These are phyloP conservation scores for Falco rusticolus DNA, from an alignment of 2,797 vertebrate species.

Conservation along the genomic window DNA sequence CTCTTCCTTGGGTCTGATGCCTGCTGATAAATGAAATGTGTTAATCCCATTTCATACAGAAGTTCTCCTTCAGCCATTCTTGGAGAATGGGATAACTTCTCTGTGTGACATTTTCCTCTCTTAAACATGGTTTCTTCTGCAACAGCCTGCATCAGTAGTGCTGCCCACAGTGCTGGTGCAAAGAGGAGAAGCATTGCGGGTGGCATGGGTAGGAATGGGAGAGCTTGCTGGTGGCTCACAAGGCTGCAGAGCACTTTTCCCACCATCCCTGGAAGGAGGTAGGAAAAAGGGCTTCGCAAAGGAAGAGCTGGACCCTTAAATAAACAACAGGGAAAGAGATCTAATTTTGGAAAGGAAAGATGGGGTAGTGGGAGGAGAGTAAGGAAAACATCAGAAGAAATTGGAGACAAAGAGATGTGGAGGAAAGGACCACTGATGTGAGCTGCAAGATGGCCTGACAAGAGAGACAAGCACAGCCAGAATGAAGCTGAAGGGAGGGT, in stretches of 20 bases:
- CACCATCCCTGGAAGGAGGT: neutral
- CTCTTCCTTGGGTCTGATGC: neutral
- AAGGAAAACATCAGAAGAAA: neutral
- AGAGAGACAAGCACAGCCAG: neutral
- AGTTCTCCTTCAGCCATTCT: neutral
- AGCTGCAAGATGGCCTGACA: neutral
- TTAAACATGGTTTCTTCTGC: neutral
- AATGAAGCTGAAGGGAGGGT: neutral
- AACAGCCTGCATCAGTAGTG: accelerated
- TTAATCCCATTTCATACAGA: neutral
- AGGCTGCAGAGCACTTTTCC: neutral
- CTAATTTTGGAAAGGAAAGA: neutral
- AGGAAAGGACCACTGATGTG: neutral
- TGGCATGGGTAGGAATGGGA: neutral
- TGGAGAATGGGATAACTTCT: neutral
- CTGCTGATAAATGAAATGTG: neutral
- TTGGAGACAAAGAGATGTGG: neutral
- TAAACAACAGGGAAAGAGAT: neutral
- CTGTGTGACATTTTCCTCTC: neutral
- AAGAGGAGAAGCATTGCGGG: accelerated
- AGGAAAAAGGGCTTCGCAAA: neutral
- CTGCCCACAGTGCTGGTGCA: no score
- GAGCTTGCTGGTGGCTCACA: neutral
- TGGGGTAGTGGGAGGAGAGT: neutral
- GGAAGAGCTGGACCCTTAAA: neutral